Conservation (phyloP, 2,797 vertebrate genomes). For the Betta splendens region DNA sequence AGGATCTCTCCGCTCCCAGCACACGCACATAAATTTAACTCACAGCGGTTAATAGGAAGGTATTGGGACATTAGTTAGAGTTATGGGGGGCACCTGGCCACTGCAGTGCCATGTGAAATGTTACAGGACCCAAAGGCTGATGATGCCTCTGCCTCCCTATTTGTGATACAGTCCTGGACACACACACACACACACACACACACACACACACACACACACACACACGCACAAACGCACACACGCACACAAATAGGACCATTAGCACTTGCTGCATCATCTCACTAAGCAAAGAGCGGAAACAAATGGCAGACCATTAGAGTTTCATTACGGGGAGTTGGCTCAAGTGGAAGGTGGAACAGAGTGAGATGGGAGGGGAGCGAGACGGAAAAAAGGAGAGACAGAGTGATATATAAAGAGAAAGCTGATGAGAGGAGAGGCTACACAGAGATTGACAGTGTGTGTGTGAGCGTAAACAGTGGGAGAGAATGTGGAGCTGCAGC, state of each 20-base stretch:
- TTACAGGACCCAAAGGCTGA: conserved; percentile 54
- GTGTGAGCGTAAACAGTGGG: conserved; percentile 3
- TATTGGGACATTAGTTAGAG: conserved; percentile 63
- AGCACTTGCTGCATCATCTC: conserved; percentile 71
- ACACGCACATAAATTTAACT: conserved; percentile 35
- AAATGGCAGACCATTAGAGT: conserved; percentile 77
- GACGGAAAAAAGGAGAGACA: conserved; percentile 23
- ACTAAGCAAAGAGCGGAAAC: conserved; percentile 75
- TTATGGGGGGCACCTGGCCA: conserved; percentile 61
- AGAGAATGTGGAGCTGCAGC: conserved; percentile 35
- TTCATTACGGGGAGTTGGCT: conserved; percentile 76
- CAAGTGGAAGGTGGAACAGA: conserved; percentile 61
- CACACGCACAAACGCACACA: conserved; percentile 38
- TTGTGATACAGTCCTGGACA: conserved; percentile 63
- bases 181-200: conserved; percentile 49
- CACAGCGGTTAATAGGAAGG: conserved; percentile 52
- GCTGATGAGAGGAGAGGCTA: conserved; percentile 35
- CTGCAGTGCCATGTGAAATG: conserved; percentile 46
- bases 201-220: conserved; percentile 47
- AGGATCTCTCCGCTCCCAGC: conserved; percentile 33
- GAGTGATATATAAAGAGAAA: conserved; percentile 51
- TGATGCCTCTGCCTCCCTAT: conserved; percentile 45
- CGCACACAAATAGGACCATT: conserved; percentile 71
- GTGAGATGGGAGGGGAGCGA: conserved; percentile 22
- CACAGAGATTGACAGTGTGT: conserved; percentile 1